These are phyloP conservation scores for Ornithorhynchus anatinus DNA, from an alignment of 2,113 vertebrate genomes.

Conservation along the genomic window DNA sequence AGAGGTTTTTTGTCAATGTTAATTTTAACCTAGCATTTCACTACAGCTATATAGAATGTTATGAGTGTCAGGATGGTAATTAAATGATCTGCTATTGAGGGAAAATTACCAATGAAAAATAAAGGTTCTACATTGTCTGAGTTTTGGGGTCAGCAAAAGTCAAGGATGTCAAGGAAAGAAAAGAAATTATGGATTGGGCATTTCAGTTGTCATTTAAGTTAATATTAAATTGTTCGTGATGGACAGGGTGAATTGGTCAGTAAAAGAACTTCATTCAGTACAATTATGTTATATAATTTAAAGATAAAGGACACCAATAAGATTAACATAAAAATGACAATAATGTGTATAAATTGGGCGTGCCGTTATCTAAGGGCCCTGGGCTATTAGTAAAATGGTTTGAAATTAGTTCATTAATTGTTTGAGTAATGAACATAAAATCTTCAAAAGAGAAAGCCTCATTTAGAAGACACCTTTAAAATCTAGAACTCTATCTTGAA, in stretches of 20 bases:
- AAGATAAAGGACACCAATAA: not conserved
- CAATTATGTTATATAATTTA: too few relatives aligned
- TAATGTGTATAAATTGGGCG: not conserved
- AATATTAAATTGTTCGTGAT: not conserved
- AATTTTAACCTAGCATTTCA: not conserved
- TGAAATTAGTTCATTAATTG: not conserved
- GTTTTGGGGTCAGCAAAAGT: not conserved
- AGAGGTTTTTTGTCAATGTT: not conserved
- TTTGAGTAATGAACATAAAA: not conserved
- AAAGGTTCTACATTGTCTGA: not conserved
- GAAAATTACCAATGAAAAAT: conserved; percentile 27
- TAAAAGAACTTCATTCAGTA: not conserved
- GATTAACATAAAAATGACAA: not conserved
- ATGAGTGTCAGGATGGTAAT: conserved; percentile 14
- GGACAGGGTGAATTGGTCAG: not conserved
- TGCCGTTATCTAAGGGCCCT: too few relatives aligned
- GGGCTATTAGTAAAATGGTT: not conserved
- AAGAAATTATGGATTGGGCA: not conserved
- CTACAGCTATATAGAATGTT: not conserved
- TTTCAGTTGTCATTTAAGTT: conserved; percentile 12
- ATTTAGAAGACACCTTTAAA: not conserved
- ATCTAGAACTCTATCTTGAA: not conserved
- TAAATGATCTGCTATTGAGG: conserved; percentile 8
- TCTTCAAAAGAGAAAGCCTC: not conserved
- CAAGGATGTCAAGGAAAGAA: not conserved